Evolutionary conservation across 2,113 vertebrate species (phyloP), one percentile per base, ranked within the genome.

Genomic region (Cyanoliseus patagonus): DNA sequence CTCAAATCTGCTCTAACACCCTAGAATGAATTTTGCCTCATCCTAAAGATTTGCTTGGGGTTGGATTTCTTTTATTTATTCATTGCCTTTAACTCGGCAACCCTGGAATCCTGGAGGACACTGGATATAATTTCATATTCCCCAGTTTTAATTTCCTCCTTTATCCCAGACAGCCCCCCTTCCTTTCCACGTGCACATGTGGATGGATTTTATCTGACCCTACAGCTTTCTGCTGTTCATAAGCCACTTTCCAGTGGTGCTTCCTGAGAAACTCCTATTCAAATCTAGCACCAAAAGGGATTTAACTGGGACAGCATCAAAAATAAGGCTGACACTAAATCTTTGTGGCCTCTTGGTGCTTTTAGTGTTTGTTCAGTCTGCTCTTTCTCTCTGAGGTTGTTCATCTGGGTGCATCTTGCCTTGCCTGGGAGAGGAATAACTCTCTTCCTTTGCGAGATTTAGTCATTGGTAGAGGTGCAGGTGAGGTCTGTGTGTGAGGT

Each of bases 1-100:
- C 88, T 90, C 83, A 83, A 93, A 96, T 86, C 83, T 96, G 89
- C 69, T 95, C 86, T 94, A 95, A 96, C 92, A 73, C 96, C 69
- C 91, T 94, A 92, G 70, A 95, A 92, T 63, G 55, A 95, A 94
- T 97, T 87, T 91, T 91, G 83, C 88, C 90, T 97, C 92, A 75
- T 96, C 94, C 93, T 94, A 55, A 81, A 94, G 93, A 91, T 96
- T 89, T 94, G 81, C 94, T 87, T 76, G 76, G 70, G 73, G 94
- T 94, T 91, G 82, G 79, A 37, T 93, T 97, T 89, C 86, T 83
- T 86, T 85, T 94, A 88, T 94, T 95, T 95, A 92, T 91, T 96
- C 90, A 69, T 91, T 90, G 72, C 77, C 73, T 95, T 95, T 66
- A 76, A 80, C 81, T 91, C 3, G 0, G 86, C 42, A 74, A 33